Conservation (phyloP, 2,113 vertebrate species). For the Phyllostomus discolor region DNA sequence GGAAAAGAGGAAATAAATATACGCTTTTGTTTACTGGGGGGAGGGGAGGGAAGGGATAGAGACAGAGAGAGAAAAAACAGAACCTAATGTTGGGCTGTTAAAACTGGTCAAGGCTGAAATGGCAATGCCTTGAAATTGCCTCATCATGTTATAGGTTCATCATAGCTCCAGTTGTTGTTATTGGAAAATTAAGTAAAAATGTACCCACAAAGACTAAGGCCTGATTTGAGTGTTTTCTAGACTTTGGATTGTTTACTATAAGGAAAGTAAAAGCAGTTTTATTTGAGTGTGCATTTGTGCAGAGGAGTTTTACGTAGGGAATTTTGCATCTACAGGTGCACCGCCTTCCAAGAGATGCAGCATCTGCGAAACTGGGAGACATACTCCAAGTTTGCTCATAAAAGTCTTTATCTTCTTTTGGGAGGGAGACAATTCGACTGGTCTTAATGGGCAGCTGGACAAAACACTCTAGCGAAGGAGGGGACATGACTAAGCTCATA, state of each 20-base stretch:
- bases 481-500: not conserved
- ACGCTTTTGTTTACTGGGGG: conserved; percentile 19
- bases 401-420: not conserved
- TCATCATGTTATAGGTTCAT: not conserved
- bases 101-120: conserved; percentile 27
- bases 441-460: not conserved
- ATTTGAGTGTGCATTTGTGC: not conserved
- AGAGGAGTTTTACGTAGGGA: not conserved
- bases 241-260: not conserved
- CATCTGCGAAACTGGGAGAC: not conserved
- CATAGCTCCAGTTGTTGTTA: not conserved
- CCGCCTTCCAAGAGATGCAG: not conserved
- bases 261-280: conserved; percentile 15
- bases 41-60: not conserved
- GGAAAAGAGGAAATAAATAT: not conserved
- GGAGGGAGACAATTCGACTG: not conserved
- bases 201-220: not conserved
- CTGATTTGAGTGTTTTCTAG: not conserved
- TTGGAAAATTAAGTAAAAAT: conserved; percentile 31
- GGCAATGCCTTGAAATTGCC: not conserved
- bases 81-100: not conserved
- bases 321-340: not conserved
- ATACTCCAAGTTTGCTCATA: not conserved
- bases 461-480: not conserved
- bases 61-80: not conserved